A percentile compares a stretch with the other conserved stretches of the same genome.
Evolutionary conservation across 2,888 invertebrate species (phyloP).

Genomic region (Phragmatobia fuliginosa): DNA sequence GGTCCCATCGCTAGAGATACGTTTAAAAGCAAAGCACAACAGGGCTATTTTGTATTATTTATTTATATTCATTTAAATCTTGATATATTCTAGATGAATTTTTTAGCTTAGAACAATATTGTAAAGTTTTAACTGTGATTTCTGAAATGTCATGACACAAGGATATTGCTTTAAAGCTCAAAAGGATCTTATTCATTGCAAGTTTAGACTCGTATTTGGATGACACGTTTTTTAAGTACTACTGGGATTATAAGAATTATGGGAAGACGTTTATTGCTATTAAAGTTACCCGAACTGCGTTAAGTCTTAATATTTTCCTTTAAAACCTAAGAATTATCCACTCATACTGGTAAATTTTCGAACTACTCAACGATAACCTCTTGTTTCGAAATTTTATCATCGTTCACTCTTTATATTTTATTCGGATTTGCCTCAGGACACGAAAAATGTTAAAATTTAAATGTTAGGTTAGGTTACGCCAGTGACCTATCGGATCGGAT

Average conservation of each 20-base stretch:
- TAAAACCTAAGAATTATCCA: no score
- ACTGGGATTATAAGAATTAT: neutral
- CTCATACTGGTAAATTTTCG: no score
- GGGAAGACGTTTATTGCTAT: neutral
- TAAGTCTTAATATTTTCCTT: no score
- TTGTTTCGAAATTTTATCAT: no score
- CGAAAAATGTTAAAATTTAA: no score
- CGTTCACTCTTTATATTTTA: no score
- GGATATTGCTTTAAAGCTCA: slow-evolving; percentile 1
- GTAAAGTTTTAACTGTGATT: neutral
- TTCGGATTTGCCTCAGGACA: no score
- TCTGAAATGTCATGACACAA: neutral
- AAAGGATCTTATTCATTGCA: neutral
- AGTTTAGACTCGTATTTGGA: neutral
- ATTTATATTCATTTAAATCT: neutral
- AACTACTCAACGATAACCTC: no score
- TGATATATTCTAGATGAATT: neutral
- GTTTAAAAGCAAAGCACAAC: slow-evolving; percentile 11
- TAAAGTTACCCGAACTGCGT: no score
- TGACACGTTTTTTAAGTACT: neutral
- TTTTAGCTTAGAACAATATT: slow-evolving; percentile 10
- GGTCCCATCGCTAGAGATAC: slow-evolving; percentile 49
- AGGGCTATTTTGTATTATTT: neutral
- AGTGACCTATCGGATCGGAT: no score
- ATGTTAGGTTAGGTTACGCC: no score